Evolutionary conservation across 1,140 invertebrate genomes (phyloP).

Genomic region (Matsumurasca onukii): DNA sequence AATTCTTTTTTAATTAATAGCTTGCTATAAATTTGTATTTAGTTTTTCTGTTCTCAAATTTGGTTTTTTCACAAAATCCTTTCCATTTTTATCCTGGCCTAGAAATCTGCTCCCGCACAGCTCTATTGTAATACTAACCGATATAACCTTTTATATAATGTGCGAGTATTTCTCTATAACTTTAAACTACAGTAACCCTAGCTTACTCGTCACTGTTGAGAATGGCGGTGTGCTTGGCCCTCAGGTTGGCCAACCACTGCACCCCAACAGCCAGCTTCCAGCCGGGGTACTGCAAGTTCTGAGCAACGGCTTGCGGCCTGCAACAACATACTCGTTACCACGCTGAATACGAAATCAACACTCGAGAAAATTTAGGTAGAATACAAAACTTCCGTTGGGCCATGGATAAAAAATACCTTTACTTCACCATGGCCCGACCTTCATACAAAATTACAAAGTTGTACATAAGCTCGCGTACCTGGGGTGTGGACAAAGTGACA

Average conservation of each 20-base stretch:
- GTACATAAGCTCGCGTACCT: no score
- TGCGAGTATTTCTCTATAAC: background rate
- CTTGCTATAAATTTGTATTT: background rate
- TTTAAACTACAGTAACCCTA: background rate
- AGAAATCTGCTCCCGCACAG: no score
- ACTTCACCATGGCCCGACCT: no score
- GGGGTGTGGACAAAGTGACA: conserved; percentile 48
- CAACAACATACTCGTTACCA: conserved; percentile 24
- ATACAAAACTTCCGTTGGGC: conserved; percentile 28
- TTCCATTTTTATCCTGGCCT: no score
- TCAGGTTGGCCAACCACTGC: conserved; percentile 58
- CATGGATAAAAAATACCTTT: background rate
- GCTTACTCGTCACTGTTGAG: conserved; percentile 64
- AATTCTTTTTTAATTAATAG: no score
- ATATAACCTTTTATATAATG: background rate
- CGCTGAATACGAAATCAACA: no score
- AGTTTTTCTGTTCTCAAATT: background rate
- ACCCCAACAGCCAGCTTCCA: conserved; percentile 59
- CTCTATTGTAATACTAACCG: background rate
- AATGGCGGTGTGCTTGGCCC: conserved; percentile 54
- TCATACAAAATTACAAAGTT: no score
- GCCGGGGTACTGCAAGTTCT: conserved; percentile 59
- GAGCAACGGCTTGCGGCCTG: conserved; percentile 53
- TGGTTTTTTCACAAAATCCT: no score
- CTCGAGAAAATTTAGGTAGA: background rate